These are phyloP conservation scores for Echinarachnius parma DNA, from an alignment of 53 echinoderm and acorn worm genomes.

Conservation along the genomic window DNA sequence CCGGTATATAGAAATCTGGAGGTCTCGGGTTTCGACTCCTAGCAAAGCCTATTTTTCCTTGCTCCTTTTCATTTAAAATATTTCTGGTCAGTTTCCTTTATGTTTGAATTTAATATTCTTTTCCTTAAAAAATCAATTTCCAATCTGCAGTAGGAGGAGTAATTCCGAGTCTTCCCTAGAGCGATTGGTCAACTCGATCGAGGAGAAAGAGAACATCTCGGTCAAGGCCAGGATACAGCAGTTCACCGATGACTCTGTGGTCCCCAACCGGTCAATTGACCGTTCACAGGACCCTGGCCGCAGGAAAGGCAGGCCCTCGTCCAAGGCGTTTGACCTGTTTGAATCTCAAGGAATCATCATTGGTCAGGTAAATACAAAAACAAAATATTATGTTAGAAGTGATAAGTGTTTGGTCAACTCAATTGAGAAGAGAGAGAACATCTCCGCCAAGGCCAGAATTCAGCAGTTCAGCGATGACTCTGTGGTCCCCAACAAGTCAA, in stretches of 20 bases:
- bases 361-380: constrained; percentile 41
- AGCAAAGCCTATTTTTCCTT: no score
- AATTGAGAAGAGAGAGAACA: background rate
- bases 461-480: constrained; percentile 31
- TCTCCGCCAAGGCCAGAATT: background rate
- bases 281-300: constrained; percentile 10
- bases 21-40: no score
- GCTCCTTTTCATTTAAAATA: no score
- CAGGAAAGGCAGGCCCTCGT: constrained; percentile 51
- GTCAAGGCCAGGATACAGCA: constrained; percentile 12
- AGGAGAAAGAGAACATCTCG: background rate
- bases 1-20: no score
- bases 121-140: background rate
- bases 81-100: no score
- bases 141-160: constrained; percentile 19
- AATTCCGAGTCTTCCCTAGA: constrained; percentile 42
- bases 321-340: constrained; percentile 71
- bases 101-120: no score
- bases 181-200: constrained; percentile 14
- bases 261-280: constrained; percentile 19
- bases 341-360: constrained; percentile 73
- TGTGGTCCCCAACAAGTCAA: constrained; percentile 15
- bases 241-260: constrained; percentile 26
- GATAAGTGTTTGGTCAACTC: constrained; percentile 19
- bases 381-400: no score